Base-by-base conservation (phyloP, 2,888 invertebrate genomes). In the Beris morrisii region DNA sequence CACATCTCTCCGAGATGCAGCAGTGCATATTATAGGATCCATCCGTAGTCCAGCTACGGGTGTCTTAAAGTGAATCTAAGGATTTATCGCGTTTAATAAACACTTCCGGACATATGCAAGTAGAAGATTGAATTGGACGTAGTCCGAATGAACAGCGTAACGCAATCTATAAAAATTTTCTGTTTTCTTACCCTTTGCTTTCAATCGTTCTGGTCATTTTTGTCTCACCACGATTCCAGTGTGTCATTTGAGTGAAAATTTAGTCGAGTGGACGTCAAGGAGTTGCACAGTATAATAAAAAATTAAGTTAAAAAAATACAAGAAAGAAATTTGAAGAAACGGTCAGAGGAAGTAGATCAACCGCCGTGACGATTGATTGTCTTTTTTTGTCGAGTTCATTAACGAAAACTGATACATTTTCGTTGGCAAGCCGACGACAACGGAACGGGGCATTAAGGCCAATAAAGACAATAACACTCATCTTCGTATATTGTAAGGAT, bases 261-360 rank as follows among this genome's bases (percentile, higher is more conserved):
- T 12, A 58, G 45, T n/a, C 58, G 32, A 44, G 15, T 38, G 50
- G 9, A n/a, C 58, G 15, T 52, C 50, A 61, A 61, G 50, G 61
- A 61, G 61, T 61, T 54, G 11, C 53, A 38, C 38, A 38, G 38
- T 38, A 22, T 22, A 38, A 38, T 38, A 5, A 38, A 38, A 9
- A 38, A 38, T 22, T 2, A 3, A 38, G 38, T 7, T 7, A 38
- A 38, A 38, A 38, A 38, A 38, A 3, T 7, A 38, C 7, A 54
- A 63, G 28, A 52, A 63, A 52, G 44, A 22, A 56, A 43, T 38
- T 7, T 43, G 12, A 44, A 55, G 15, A 45, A 52, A 38, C 43
- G 12, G 30, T 44, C 28, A 54, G 52, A 54, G 69, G 69, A 69
- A 69, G 63, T 69, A 52, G 69, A 66, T 66, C 67, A 69, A 69